These are phyloP conservation scores for Chrysina gloriosa DNA, from an alignment of 2,888 invertebrate genomes.

Conservation along the genomic window DNA sequence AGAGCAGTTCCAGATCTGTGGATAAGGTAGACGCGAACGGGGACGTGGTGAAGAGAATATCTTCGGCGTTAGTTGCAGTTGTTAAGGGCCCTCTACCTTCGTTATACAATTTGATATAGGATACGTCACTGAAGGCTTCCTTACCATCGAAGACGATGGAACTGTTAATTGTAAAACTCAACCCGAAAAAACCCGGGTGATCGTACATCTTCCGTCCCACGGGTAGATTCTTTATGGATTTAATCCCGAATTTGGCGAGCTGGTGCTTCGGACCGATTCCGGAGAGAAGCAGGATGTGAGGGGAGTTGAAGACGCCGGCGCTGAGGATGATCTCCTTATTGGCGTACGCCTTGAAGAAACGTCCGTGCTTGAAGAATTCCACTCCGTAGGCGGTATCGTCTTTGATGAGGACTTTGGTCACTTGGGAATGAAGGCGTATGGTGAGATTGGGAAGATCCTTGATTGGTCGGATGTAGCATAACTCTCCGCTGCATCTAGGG, in stretches of 20 bases:
- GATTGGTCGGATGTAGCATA: slow-evolving; percentile 16
- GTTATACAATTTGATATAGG: slow-evolving; percentile 55
- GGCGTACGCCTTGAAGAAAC: slow-evolving; percentile 56
- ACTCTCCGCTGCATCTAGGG: slow-evolving; percentile 43
- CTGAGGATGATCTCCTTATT: slow-evolving; percentile 68
- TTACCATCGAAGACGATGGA: slow-evolving; percentile 47
- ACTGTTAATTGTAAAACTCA: slow-evolving; percentile 69
- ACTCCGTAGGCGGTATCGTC: slow-evolving; percentile 65
- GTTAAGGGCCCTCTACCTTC: slow-evolving; percentile 4
- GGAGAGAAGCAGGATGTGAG: slow-evolving; percentile 58
- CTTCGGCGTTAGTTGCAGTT: background rate
- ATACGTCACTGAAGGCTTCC: slow-evolving; percentile 61
- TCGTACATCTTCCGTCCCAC: slow-evolving; percentile 63
- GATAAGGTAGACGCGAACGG: slow-evolving; percentile 64
- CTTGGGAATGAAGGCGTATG: slow-evolving; percentile 64
- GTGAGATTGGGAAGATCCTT: background rate
- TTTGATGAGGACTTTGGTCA: slow-evolving; percentile 71
- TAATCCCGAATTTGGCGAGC: slow-evolving; percentile 52
- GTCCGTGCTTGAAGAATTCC: slow-evolving; percentile 54
- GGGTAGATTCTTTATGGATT: slow-evolving; percentile 60
- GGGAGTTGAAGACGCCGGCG: slow-evolving; percentile 70
- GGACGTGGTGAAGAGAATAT: slow-evolving; percentile 66
- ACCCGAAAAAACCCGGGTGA: slow-evolving; percentile 48
- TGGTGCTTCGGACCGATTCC: slow-evolving; percentile 64
- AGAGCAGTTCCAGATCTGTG: slow-evolving; percentile 77